These are phyloP conservation scores for Rhizoglyphus robini DNA, from an alignment of 1,140 invertebrate species.

Conservation along the genomic window DNA sequence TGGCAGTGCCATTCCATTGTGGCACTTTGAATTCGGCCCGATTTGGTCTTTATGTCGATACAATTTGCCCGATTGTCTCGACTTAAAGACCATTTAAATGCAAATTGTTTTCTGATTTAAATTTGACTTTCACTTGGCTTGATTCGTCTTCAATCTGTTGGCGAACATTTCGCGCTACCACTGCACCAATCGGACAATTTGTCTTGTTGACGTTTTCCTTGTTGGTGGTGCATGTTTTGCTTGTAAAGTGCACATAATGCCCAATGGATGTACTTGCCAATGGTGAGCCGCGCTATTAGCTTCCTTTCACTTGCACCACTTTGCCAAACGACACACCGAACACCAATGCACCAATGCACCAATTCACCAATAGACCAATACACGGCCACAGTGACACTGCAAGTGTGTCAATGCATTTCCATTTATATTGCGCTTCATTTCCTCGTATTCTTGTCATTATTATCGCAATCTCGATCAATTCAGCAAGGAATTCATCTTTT, in stretches of 20 bases:
- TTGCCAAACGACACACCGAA: background rate
- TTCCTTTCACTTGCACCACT: background rate
- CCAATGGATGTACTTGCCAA: background rate
- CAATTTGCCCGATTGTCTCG: slow-evolving; percentile 14
- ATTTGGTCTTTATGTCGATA: slow-evolving; percentile 3
- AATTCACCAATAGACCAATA: too few species aligned
- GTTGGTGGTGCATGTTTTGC: slow-evolving; percentile 11
- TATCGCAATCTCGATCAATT: background rate
- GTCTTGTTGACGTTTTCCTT: slow-evolving; percentile 13
- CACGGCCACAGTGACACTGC: background rate
- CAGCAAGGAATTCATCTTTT: background rate
- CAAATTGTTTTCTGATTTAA: slow-evolving; percentile 15
- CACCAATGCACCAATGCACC: background rate
- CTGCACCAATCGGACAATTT: background rate
- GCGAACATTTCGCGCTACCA: background rate
- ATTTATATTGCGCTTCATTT: background rate
- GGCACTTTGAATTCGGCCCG: background rate
- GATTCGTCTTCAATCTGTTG: slow-evolving; percentile 12
- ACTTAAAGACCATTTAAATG: slow-evolving; percentile 5
- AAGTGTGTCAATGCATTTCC: background rate
- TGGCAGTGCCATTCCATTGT: background rate
- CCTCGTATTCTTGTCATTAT: background rate
- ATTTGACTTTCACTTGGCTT: slow-evolving; percentile 12
- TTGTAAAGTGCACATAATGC: slow-evolving; percentile 11
- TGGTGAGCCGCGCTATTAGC: slow-evolving; percentile 3